Percentiles rank a stretch among this genome's conserved stretches.
Evolutionary conservation across 2,797 vertebrate species (phyloP).

Genomic region (Champsocephalus esox): DNA sequence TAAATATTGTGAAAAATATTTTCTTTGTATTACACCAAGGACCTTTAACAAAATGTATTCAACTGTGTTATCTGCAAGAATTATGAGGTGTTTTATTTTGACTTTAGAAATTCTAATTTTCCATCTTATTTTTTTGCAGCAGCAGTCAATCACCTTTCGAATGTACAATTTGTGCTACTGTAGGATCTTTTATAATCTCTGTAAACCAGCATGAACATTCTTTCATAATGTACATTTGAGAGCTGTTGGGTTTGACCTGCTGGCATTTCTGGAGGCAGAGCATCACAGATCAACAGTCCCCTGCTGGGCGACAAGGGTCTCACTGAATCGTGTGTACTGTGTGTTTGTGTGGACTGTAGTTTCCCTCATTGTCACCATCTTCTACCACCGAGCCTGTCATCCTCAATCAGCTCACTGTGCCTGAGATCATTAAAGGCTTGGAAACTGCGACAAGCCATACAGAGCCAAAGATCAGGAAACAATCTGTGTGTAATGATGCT

Average conservation of each 20-base stretch:
- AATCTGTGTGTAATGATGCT: conserved; percentile 7
- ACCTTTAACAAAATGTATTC: not conserved
- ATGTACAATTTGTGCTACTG: not conserved
- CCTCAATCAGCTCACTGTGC: conserved; percentile 53
- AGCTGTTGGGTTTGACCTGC: conserved; percentile 58
- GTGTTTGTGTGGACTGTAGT: conserved; percentile 41
- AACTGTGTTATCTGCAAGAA: too few relatives aligned
- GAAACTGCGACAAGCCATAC: conserved; percentile 9
- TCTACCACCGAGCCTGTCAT: conserved; percentile 54
- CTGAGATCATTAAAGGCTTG: conserved; percentile 33
- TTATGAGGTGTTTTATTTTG: too few relatives aligned
- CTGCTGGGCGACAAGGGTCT: conserved; percentile 69
- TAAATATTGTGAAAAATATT: too few relatives aligned
- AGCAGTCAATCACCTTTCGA: not conserved
- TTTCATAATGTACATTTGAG: conserved; percentile 31
- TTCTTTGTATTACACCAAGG: not conserved
- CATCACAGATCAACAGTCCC: conserved; percentile 61
- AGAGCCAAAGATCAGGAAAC: conserved; percentile 28
- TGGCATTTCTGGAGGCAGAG: conserved; percentile 69
- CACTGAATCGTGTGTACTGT: conserved; percentile 60
- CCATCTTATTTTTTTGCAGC: not conserved
- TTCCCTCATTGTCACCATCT: conserved; percentile 54
- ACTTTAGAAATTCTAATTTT: not conserved
- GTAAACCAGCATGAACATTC: not conserved
- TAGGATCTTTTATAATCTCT: conserved; percentile 13